Evolutionary conservation across 2,113 vertebrate species (phyloP), one percentile per base, ranked within the genome.

Genomic region (Pungitius pungitius): DNA sequence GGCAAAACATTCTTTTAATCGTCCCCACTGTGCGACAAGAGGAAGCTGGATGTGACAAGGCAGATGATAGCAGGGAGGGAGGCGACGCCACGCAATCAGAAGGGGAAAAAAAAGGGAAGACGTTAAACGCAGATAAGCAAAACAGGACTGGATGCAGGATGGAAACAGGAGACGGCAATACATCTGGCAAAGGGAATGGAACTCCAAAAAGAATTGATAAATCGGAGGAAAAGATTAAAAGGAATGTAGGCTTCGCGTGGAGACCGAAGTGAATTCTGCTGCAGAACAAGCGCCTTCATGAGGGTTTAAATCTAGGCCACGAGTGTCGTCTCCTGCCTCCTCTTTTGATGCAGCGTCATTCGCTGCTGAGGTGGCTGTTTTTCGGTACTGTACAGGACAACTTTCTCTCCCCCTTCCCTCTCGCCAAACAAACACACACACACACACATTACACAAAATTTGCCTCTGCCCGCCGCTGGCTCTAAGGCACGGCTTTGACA

Each of bases 351-450:
- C 77, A 43, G 74, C 85, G 81, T 89, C 82, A 83, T 59, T 86
- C 82, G 71, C 66, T 90, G 91, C 88, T 92, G 89, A 91, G 82
- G 77, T 85, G 83, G 89, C 89, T 80, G 64, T 87, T 89, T 30
- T 80, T 88, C 72, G 67, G 15, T 69, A 87, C 83, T 85, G 83
- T 88, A 90, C 77, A 58, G 43, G 79, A 78, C 84, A 83, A 89
- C 73, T 81, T 76, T 84, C 78, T 60, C 40, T 15, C 27, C 47
- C 55, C 27, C 65, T 71, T 62, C 7, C 52, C 27, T 58, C 47
- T 26, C 22, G 11, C 43, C 49, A 63, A 73, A 78, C 82, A 80
- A 86, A 81, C 40, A 42, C 33, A 35, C 69, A 55, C 78, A 57
- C 63, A 51, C 63, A 51, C 60, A 75, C 85, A 81, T 64, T 56